These are phyloP conservation scores for Falco novaeseelandiae DNA, from an alignment of 2,797 vertebrate genomes.

Conservation along the genomic window DNA sequence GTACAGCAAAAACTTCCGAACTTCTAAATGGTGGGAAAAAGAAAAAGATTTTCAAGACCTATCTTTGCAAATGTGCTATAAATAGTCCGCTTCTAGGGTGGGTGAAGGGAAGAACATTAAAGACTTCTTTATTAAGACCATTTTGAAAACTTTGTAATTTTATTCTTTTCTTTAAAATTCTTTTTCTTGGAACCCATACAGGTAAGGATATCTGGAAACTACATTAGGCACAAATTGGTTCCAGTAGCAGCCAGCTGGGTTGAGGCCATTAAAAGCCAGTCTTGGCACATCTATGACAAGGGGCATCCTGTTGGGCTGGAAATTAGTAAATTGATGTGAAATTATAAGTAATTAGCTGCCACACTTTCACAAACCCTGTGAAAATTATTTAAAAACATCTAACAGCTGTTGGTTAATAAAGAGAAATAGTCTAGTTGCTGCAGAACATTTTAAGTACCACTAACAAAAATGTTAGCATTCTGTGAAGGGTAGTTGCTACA, in stretches of 20 bases:
- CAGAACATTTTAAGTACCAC: conserved; percentile 32
- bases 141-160: not conserved
- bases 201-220: not conserved
- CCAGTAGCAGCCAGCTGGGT: conserved; percentile 23
- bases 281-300: conserved; percentile 1
- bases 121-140: not conserved
- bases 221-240: not conserved
- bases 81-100: not conserved
- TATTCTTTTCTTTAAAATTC: not conserved
- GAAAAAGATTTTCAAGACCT: not conserved
- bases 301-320: conserved; percentile 33
- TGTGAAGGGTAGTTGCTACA: not conserved
- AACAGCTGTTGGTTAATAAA: conserved; percentile 58
- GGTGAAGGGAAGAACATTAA: not conserved
- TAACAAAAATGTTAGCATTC: conserved; percentile 8
- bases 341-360: conserved; percentile 70
- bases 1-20: not conserved
- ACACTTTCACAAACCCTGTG: conserved; percentile 38
- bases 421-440: conserved; percentile 15
- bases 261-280: conserved; percentile 38
- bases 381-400: conserved; percentile 54
- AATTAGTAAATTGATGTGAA: conserved; percentile 68
- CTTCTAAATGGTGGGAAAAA: not conserved
- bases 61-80: not conserved
- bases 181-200: not conserved